Conservation (phyloP, 2,797 vertebrate genomes). For the Amniataba percoides region DNA sequence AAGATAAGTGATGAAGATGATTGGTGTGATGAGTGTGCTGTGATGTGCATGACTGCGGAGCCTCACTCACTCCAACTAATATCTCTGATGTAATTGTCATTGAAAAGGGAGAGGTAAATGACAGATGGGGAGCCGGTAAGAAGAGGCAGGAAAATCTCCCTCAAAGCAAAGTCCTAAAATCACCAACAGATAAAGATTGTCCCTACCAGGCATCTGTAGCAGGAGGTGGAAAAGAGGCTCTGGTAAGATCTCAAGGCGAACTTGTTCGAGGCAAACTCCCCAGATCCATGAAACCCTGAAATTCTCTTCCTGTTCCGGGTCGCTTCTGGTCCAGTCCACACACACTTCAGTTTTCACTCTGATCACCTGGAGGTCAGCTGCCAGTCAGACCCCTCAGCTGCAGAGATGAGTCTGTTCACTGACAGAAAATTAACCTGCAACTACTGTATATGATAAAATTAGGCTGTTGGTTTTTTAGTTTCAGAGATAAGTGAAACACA, state of each 20-base stretch:
- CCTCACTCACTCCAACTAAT: constrained; percentile 70
- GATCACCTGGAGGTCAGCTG: constrained; percentile 1
- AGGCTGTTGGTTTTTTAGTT: too few relatives aligned
- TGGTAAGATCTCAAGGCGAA: constrained; percentile 81
- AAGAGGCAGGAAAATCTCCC: constrained; percentile 83
- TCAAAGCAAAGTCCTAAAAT: constrained; percentile 84
- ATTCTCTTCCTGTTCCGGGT: constrained; percentile 59
- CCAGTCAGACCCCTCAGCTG: too few relatives aligned
- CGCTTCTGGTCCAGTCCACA: neutral
- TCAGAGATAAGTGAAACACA: too few relatives aligned
- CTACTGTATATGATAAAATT: too few relatives aligned
- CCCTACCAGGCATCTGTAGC: constrained; percentile 84
- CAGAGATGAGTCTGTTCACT: too few relatives aligned
- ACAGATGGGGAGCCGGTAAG: constrained; percentile 83
- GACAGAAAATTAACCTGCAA: too few relatives aligned
- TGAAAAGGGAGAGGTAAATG: constrained; percentile 85
- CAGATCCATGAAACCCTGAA: constrained; percentile 64
- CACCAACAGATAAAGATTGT: constrained; percentile 83
- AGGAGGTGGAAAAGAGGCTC: constrained; percentile 83
- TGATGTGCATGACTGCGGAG: constrained; percentile 65
- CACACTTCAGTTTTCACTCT: neutral
- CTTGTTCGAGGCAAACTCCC: constrained; percentile 59
- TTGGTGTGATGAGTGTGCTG: neutral
- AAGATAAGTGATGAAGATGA: constrained; percentile 36
- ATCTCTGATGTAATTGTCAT: constrained; percentile 84